Conservation (phyloP, 1,140 invertebrate genomes). For the Dendroctonus valens region DNA sequence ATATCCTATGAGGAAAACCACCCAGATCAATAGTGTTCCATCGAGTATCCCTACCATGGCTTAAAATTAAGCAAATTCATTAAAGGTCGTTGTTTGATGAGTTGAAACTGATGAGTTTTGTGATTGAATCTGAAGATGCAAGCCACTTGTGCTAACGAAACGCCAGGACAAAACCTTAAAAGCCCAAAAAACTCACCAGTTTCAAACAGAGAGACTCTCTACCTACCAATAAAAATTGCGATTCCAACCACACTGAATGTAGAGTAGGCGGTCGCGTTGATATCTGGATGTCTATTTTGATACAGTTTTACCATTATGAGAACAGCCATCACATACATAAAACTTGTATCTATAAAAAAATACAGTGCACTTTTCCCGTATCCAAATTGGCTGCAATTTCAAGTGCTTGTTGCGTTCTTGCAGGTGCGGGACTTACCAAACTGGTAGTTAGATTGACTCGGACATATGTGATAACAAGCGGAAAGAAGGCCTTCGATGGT, state of each 20-base stretch:
- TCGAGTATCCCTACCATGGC: slow-evolving; percentile 46
- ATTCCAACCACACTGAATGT: slow-evolving; percentile 77
- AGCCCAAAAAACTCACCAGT: too few species aligned
- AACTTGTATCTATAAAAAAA: slow-evolving; percentile 77
- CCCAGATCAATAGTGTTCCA: slow-evolving; percentile 50
- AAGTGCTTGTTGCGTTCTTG: too few species aligned
- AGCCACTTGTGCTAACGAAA: too few species aligned
- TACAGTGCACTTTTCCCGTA: too few species aligned
- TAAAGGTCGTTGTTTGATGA: too few species aligned
- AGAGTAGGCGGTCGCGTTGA: slow-evolving; percentile 80
- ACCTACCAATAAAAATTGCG: slow-evolving; percentile 76
- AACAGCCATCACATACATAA: slow-evolving; percentile 88
- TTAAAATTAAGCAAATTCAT: too few species aligned
- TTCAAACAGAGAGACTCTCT: not conserved
- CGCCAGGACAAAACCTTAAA: too few species aligned
- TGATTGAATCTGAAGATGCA: too few species aligned
- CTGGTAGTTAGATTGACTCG: slow-evolving; percentile 86
- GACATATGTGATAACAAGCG: slow-evolving; percentile 85
- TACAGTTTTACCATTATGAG: slow-evolving; percentile 89
- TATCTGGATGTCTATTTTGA: slow-evolving; percentile 87
- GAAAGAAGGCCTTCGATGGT: slow-evolving; percentile 88
- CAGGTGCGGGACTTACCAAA: slow-evolving; percentile 66
- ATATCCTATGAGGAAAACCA: slow-evolving; percentile 50
- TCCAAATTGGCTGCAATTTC: too few species aligned
- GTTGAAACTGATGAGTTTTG: too few species aligned